phyloP scores from a whole-genome alignment of 2,797 vertebrate genomes.

The Peromyscus melanophrys region DNA sequence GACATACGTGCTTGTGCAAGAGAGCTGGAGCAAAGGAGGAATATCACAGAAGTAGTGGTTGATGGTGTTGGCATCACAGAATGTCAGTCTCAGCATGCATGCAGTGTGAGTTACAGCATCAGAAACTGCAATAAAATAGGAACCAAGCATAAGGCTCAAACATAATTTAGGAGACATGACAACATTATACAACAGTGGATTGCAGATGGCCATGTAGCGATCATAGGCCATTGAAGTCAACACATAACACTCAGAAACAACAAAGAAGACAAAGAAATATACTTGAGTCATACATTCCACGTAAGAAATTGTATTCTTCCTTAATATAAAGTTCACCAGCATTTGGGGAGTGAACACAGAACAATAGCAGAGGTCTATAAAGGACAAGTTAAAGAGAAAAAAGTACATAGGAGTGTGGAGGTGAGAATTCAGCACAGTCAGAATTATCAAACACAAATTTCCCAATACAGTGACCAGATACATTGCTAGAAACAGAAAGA shows the following conservation, averaged over 20 bases:
- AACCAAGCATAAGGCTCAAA: background rate
- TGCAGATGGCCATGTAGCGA: background rate
- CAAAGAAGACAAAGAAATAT: background rate
- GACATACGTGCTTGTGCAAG: constrained; percentile 26
- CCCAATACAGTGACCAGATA: background rate
- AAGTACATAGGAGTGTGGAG: background rate
- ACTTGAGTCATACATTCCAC: background rate
- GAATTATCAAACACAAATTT: background rate
- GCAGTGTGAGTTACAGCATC: background rate
- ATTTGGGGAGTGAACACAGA: background rate
- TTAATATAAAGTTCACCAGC: background rate
- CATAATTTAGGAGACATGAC: background rate
- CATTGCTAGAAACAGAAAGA: background rate
- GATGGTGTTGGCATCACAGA: constrained; percentile 64
- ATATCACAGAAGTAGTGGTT: constrained; percentile 78
- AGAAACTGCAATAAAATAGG: background rate
- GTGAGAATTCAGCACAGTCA: constrained; percentile 38
- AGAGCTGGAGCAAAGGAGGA: constrained; percentile 70
- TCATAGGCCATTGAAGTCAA: background rate
- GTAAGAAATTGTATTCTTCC: background rate
- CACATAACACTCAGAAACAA: background rate
- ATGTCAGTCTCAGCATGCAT: constrained; percentile 55
- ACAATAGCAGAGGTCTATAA: background rate
- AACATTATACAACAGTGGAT: background rate
- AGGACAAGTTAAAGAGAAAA: background rate